A percentile compares a stretch with the other conserved stretches of the same genome.
These are phyloP conservation scores for Agrotis puta DNA, from an alignment of 2,888 invertebrate species.

Conservation along the genomic window DNA sequence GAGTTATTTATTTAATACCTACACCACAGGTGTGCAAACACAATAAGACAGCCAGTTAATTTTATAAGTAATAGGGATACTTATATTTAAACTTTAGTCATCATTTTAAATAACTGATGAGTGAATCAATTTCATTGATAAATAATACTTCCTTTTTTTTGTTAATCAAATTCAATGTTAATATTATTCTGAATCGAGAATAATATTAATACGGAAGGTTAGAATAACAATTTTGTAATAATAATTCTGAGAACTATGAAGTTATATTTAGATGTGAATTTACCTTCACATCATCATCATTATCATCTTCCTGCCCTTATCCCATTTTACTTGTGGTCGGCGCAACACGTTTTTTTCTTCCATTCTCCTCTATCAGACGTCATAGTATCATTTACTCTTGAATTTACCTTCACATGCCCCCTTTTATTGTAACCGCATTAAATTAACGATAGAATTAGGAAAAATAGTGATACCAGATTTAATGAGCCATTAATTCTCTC, in stretches of 20 bases:
- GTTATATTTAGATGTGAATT: background rate
- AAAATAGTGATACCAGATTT: background rate
- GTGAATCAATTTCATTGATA: background rate
- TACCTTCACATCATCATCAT: background rate
- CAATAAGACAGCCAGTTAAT: conserved; percentile 16
- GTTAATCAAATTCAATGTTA: background rate
- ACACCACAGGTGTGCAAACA: conserved; percentile 26
- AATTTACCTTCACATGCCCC: background rate
- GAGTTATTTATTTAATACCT: conserved; percentile 14
- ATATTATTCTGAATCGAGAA: background rate
- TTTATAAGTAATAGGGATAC: background rate
- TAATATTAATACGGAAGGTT: background rate
- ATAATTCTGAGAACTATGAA: background rate
- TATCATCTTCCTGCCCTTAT: too few species aligned
- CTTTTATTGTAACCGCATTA: background rate
- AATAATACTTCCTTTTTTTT: background rate
- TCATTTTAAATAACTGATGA: conserved; percentile 13
- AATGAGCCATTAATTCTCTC: background rate
- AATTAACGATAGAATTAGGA: background rate
- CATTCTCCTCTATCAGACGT: too few species aligned
- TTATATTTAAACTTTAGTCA: conserved; percentile 11
- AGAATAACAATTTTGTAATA: background rate
- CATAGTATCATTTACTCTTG: too few species aligned
- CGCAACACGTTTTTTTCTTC: too few species aligned
- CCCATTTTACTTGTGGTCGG: too few species aligned